These are phyloP conservation scores for Hemiscyllium ocellatum DNA, from an alignment of 2,113 vertebrate species.

Conservation along the genomic window DNA sequence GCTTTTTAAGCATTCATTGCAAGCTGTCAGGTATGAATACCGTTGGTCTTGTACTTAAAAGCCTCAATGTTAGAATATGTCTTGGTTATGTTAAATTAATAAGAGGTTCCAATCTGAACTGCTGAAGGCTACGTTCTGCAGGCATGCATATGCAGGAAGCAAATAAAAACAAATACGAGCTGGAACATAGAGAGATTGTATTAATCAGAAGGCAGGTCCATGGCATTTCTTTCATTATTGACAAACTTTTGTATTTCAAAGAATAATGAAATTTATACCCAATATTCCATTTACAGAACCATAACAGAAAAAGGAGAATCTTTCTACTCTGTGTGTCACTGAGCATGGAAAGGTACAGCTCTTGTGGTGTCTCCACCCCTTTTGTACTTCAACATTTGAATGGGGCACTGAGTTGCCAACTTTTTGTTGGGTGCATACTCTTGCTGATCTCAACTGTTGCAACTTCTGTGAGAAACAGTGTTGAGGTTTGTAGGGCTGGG, in stretches of 20 bases:
- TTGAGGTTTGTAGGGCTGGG: neutral
- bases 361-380: neutral
- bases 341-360: neutral
- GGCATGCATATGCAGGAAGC: neutral
- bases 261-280: neutral
- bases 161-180: neutral
- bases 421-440: neutral
- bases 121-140: neutral
- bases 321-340: neutral
- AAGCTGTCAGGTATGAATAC: slow-evolving; percentile 18
- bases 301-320: neutral
- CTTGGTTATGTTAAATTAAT: slow-evolving; percentile 20
- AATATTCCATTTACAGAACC: neutral
- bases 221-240: neutral
- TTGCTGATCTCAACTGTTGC: too few species aligned
- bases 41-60: slow-evolving; percentile 26
- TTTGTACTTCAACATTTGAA: neutral
- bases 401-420: neutral
- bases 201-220: neutral
- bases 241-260: too few species aligned
- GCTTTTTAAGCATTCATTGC: neutral
- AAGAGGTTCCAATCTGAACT: neutral
- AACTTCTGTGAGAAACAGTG: too few species aligned
- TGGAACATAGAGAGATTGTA: neutral
- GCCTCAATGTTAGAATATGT: neutral